phyloP scores from a whole-genome alignment of 2,888 invertebrate genomes.

The Lochmaea crataegi region DNA sequence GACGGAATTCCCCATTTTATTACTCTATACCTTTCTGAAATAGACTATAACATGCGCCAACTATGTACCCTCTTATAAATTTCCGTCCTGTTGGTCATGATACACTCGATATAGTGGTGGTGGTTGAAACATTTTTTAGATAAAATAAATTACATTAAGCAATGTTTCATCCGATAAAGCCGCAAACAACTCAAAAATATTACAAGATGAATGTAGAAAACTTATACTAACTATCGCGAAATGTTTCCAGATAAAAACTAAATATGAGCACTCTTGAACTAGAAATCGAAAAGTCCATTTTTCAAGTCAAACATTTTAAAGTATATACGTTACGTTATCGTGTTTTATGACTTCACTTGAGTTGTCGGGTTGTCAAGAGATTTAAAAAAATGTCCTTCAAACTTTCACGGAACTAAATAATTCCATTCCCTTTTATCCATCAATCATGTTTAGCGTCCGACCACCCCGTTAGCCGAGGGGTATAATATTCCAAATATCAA shows the following conservation, averaged over 20 bases:
- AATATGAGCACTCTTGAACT: not conserved
- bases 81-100: no score
- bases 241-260: not conserved
- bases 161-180: no score
- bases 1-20: no score
- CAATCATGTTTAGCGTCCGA: slow-evolving; percentile 15
- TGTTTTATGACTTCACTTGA: slow-evolving; percentile 1
- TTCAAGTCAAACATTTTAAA: not conserved
- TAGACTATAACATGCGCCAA: no score
- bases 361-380: slow-evolving; percentile 2
- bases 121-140: no score
- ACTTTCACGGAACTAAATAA: slow-evolving; percentile 11
- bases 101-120: no score
- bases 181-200: no score
- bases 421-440: slow-evolving; percentile 13
- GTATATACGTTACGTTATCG: not conserved
- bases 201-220: no score
- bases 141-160: no score
- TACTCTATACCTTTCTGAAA: no score
- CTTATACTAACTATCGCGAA: not conserved
- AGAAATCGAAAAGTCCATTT: not conserved
- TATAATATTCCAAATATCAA: slow-evolving; percentile 23
- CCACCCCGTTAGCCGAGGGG: slow-evolving; percentile 27
- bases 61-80: no score
- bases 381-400: slow-evolving; percentile 4